Conservation (phyloP, 2,797 vertebrate genomes). For the Coluber constrictor region DNA sequence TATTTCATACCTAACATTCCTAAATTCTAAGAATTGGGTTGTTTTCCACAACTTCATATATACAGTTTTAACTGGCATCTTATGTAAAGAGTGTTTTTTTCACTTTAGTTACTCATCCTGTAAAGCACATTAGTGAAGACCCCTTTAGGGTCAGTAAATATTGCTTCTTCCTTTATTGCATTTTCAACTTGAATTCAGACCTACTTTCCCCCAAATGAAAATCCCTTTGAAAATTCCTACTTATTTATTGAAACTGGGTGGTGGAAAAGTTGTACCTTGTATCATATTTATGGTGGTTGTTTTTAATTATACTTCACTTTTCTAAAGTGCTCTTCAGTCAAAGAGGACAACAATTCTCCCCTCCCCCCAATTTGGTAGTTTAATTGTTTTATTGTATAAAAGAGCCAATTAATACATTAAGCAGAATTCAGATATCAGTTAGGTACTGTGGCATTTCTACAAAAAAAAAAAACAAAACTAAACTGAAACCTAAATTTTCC, state of each 20-base stretch:
- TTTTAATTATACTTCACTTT: neutral
- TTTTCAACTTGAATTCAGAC: neutral
- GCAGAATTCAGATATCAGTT: neutral
- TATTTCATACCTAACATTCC: neutral
- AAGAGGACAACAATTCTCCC: conserved; percentile 11
- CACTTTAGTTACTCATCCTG: neutral
- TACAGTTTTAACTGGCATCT: neutral
- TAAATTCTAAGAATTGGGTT: neutral
- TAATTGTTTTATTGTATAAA: neutral
- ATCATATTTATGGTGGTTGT: neutral
- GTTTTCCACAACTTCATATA: neutral
- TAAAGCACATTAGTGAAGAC: neutral
- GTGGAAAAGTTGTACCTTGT: neutral
- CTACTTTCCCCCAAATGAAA: neutral
- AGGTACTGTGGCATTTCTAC: neutral
- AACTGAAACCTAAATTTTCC: neutral
- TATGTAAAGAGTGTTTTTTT: neutral
- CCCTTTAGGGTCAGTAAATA: neutral
- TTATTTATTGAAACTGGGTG: neutral
- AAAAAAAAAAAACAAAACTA: neutral
- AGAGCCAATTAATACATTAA: neutral
- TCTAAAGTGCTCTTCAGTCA: conserved; percentile 12
- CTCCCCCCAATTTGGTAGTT: neutral
- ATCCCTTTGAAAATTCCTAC: neutral
- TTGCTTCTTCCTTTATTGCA: neutral